Base-by-base conservation (phyloP, 2,888 invertebrate genomes). In the Pristionchus japonicus region DNA sequence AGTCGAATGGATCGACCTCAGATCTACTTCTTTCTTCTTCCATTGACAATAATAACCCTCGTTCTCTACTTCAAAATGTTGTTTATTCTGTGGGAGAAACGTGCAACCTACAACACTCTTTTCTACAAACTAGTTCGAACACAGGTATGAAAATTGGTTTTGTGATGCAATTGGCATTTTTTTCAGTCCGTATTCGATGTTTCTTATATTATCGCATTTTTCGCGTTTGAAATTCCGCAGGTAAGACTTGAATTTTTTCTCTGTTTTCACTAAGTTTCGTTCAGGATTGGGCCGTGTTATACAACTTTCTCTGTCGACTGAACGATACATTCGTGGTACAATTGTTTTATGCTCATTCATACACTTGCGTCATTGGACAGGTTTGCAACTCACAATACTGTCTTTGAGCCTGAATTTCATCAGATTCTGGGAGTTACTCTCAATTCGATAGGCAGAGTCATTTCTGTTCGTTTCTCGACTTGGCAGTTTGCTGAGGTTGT, bases 1-100 rank as follows among this genome's bases (percentile, higher is more conserved):
- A 57, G 57, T 7, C 1, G 31, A 27, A 77, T 77, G 77, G 43
- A 77, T 43, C 77, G 77, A 1, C 77, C 77, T 0, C 77, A 77
- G 43, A 77, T 77, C 77, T 77, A 77, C 43, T 43, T 77, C 47
- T 43, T 77, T n/a, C n/a, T 77, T 11, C 43, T 77, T 9, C 77
- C 77, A n/a, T 9, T 77, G 11, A n/a, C 77, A 27, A 20, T 77
- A 0, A 2, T 77, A 11, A 47, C 77, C 9, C 77, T 77, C 0
- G 15, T 77, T 1, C n/a, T 77, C 4, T 77, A 77, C 47, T 13
- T 47, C 47, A 40, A 47, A 27, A n/a, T 77, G 43, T 27, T 77
- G 43, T 77, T 2, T 20, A 47, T 77, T 47, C 43, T 77, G 2
- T 77, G 77, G 43, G 13, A 13, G 15, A 77, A 27, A 13, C 15